phyloP scores from a whole-genome alignment of 2,113 vertebrate genomes.

The Emydocephalus ijimae region DNA sequence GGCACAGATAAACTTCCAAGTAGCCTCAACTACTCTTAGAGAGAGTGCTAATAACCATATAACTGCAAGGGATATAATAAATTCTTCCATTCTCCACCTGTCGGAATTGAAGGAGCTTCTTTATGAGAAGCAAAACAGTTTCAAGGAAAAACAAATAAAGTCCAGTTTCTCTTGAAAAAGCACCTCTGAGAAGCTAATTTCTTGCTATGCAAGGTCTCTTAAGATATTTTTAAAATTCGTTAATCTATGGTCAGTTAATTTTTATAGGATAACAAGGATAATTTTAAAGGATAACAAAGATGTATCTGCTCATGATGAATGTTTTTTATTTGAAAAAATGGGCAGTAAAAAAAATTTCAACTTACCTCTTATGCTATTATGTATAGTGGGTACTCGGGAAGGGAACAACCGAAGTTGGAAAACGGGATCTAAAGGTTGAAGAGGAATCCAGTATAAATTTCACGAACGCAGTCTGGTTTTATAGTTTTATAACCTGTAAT shows the following conservation, averaged over 20 bases:
- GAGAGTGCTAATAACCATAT: background rate
- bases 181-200: background rate
- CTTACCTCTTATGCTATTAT: background rate
- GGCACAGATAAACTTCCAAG: background rate
- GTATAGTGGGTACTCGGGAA: slow-evolving; percentile 2
- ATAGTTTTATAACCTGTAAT: background rate
- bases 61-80: background rate
- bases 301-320: background rate
- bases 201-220: background rate
- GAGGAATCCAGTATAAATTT: background rate
- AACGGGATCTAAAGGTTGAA: background rate
- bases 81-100: background rate
- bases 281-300: no score
- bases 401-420: background rate
- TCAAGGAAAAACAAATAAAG: background rate
- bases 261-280: no score
- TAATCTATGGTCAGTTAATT: background rate
- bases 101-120: background rate
- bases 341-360: background rate
- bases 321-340: background rate
- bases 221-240: background rate
- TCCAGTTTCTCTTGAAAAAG: background rate
- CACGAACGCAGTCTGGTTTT: background rate
- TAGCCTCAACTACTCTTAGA: background rate
- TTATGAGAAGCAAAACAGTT: background rate